Percentiles rank a stretch among this genome's conserved stretches.
phyloP scores from a whole-genome alignment of 2,797 vertebrate genomes.

The Notolabrus celidotus region DNA sequence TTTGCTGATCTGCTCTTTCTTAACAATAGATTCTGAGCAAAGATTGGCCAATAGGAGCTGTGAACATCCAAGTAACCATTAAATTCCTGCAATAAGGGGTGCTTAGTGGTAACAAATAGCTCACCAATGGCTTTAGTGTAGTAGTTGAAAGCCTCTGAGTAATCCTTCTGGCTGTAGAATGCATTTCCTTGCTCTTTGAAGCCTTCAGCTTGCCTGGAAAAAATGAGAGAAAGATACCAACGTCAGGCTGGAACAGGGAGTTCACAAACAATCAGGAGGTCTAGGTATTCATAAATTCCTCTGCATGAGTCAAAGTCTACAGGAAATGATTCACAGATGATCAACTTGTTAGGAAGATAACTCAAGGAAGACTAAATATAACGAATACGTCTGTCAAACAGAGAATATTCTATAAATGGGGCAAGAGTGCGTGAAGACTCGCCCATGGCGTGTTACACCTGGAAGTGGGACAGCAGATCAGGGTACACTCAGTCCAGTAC shows the following conservation, averaged over 20 bases:
- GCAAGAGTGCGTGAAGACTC: constrained; percentile 5
- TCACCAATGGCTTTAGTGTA: constrained; percentile 98
- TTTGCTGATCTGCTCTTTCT: no score
- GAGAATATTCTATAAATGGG: constrained; percentile 4
- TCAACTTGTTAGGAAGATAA: neutral
- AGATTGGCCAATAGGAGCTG: neutral
- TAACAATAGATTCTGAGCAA: constrained; percentile 1
- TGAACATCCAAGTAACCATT: neutral
- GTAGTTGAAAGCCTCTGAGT: constrained; percentile 95
- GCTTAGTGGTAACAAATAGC: constrained; percentile 13
- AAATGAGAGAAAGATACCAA: constrained; percentile 23
- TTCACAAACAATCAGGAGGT: neutral
- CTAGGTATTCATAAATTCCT: no score
- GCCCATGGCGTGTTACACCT: constrained; percentile 18
- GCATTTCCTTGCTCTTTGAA: constrained; percentile 97
- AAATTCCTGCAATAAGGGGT: neutral
- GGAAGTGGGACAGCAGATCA: constrained; percentile 58
- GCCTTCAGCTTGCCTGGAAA: constrained; percentile 90
- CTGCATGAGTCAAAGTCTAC: no score
- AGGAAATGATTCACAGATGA: no score
- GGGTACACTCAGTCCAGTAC: constrained; percentile 44
- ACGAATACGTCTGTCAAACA: neutral
- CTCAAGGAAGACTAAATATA: neutral
- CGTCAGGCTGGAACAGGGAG: neutral
- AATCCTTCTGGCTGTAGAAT: constrained; percentile 94